These are phyloP conservation scores for Temnothorax ravouxi DNA, from an alignment of 2,888 invertebrate genomes.

Conservation along the genomic window DNA sequence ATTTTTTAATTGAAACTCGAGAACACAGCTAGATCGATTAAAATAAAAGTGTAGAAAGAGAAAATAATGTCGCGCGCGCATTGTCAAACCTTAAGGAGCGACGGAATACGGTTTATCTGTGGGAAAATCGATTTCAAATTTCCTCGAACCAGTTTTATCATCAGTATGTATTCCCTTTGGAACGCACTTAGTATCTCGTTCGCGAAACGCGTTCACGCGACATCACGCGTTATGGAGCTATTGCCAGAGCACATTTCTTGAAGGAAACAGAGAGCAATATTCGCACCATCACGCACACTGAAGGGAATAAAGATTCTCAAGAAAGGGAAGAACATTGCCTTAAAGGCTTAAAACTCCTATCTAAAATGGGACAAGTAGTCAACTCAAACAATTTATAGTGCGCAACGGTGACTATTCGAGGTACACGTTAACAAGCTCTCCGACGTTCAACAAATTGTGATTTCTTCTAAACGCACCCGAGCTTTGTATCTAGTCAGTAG, in stretches of 20 bases:
- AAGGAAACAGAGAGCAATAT: not conserved
- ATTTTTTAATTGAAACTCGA: not conserved
- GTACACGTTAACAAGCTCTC: not conserved
- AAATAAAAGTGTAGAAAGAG: not conserved
- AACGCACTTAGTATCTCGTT: not conserved
- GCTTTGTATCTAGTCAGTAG: constrained; percentile 26
- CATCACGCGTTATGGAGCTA: not conserved
- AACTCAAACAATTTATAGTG: not conserved
- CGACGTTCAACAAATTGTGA: constrained; percentile 39
- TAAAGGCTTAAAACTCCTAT: not conserved
- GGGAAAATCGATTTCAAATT: constrained; percentile 19
- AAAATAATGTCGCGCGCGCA: not conserved
- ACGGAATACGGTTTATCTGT: not conserved
- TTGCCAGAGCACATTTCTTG: not conserved
- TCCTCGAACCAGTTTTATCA: constrained; percentile 20
- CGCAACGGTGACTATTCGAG: constrained; percentile 4
- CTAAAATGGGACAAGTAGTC: not conserved
- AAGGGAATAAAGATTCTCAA: not conserved
- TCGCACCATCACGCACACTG: constrained; percentile 20
- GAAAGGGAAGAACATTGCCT: not conserved
- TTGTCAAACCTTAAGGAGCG: not conserved
- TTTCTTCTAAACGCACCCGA: constrained; percentile 21
- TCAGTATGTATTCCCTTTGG: not conserved
- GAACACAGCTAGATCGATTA: not conserved
- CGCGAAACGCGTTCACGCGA: not conserved